phyloP scores from a whole-genome alignment of 2,113 vertebrate genomes.

The Onychostruthus taczanowskii region DNA sequence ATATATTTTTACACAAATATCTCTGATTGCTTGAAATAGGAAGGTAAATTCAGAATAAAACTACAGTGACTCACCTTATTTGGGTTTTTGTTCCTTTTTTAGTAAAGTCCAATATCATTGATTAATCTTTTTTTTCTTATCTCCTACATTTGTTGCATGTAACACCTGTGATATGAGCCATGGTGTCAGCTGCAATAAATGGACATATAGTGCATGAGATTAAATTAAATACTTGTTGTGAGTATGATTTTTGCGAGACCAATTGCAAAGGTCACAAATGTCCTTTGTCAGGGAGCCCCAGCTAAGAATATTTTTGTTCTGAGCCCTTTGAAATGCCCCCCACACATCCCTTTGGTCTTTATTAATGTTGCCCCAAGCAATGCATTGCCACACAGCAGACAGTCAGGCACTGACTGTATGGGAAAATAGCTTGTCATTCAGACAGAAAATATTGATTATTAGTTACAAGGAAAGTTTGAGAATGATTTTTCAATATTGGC shows the following conservation, averaged over 20 bases:
- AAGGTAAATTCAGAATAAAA: not conserved
- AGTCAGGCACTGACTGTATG: not conserved
- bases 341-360: not conserved
- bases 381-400: not conserved
- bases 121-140: not conserved
- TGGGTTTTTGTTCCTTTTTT: not conserved
- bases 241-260: not conserved
- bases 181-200: not conserved
- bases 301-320: not conserved
- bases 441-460: not conserved
- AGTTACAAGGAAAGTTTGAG: not conserved
- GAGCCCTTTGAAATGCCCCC: not conserved
- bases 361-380: not conserved
- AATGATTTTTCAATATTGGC: not conserved
- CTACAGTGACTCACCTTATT: not conserved
- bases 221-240: not conserved
- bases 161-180: not conserved
- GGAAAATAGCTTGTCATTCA: not conserved
- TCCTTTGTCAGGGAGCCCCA: not conserved
- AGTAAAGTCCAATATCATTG: not conserved
- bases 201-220: not conserved
- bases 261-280: accelerated
- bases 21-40: not conserved
- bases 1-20: not conserved
- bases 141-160: not conserved